Percentiles rank a stretch among this genome's conserved stretches.
These are phyloP conservation scores for Protonibea diacanthus DNA, from an alignment of 2,797 vertebrate species.

Conservation along the genomic window DNA sequence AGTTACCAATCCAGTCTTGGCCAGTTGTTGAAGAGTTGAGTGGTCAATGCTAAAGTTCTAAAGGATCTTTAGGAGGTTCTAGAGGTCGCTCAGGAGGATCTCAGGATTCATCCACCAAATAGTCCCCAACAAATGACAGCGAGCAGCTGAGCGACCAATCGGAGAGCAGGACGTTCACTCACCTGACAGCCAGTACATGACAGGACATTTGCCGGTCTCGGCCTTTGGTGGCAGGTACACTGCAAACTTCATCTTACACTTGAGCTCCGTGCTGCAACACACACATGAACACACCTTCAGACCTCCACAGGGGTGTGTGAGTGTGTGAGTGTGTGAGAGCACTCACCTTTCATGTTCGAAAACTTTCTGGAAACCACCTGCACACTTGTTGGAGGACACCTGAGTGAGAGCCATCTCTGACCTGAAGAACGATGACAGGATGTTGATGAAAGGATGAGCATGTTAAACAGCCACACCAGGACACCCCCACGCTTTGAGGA, in stretches of 20 bases:
- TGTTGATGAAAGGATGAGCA: no score
- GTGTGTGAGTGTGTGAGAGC: not conserved
- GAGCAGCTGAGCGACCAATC: no score
- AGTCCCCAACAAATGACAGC: no score
- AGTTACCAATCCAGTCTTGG: no score
- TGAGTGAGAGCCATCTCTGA: conserved; percentile 91
- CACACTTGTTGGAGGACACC: conserved; percentile 94
- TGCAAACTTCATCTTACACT: conserved; percentile 97
- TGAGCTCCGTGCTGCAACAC: conserved; percentile 89
- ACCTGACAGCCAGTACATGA: conserved; percentile 97
- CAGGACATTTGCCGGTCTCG: conserved; percentile 91
- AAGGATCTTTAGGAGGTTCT: no score
- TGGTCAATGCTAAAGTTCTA: no score
- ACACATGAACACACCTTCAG: not conserved
- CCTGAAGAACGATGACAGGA: no score
- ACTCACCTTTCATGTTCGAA: conserved; percentile 96
- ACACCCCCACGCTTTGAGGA: no score
- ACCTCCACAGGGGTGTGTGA: not conserved
- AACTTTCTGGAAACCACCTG: conserved; percentile 95
- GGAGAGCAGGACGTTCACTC: conserved; percentile 3
- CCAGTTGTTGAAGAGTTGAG: no score
- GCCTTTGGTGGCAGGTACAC: conserved; percentile 95
- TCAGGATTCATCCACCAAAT: no score
- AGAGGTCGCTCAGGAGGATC: no score
- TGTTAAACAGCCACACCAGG: no score